Evolutionary conservation across 2,797 vertebrate species (phyloP).

Genomic region (Anomalospiza imberbis): DNA sequence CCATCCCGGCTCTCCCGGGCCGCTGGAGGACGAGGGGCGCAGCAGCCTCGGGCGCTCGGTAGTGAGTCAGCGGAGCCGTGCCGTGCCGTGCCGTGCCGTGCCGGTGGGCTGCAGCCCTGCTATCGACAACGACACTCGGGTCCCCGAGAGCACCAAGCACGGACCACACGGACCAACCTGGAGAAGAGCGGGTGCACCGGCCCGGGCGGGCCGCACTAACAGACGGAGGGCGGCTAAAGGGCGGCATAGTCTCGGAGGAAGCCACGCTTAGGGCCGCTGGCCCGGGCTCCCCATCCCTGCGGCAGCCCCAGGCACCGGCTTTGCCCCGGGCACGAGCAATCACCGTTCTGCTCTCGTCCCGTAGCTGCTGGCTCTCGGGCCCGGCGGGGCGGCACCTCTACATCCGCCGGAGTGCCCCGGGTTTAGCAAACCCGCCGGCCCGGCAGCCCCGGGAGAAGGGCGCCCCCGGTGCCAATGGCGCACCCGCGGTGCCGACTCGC

Average conservation of each 20-base stretch:
- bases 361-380: not conserved
- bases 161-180: not conserved
- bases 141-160: not conserved
- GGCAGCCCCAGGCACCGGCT: not conserved
- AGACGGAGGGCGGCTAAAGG: not conserved
- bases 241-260: not conserved
- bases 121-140: not conserved
- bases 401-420: not conserved
- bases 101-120: not conserved
- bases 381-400: not conserved
- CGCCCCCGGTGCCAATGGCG: not conserved
- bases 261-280: not conserved
- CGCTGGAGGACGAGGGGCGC: not conserved
- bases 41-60: not conserved
- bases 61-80: conserved; percentile 34
- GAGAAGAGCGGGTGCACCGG: not conserved
- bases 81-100: not conserved
- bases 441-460: not conserved
- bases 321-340: not conserved
- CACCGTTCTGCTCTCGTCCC: not conserved
- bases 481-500: not conserved
- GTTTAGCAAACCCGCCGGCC: not conserved
- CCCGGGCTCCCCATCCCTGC: not conserved
- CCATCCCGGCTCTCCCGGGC: not conserved
- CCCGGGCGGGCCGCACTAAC: not conserved